Base-by-base conservation (phyloP, 1,140 invertebrate genomes). In the Megalonaias nervosa region DNA sequence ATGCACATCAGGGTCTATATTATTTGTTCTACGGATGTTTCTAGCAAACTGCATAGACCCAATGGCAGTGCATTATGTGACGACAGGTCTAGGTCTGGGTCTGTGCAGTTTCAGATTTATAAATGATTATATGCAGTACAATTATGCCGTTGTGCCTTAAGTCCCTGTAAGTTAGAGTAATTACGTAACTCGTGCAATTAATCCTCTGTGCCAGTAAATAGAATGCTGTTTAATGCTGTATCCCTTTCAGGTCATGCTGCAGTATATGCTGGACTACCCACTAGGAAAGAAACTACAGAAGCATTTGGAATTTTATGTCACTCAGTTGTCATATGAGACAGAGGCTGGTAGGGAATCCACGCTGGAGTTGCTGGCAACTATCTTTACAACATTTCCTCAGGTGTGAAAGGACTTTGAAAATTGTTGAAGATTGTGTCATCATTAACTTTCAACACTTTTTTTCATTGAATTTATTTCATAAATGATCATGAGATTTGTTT, bases 201-300 rank as follows among this genome's bases (percentile, higher is more conserved):
- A 48, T 48, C 38, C 38, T 48, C 38, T 48, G 38, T 48, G 38
- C 38, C 38, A 48, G 11, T 48, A 6, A 48, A 48, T 0, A 48
- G 5, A 48, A 48, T 48, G 38, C 6, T 11, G 0, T 48, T 48
- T 48, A 48, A 11, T 48, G 11, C 38, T 48, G 38, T 48, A 48
- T 48, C 38, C 38, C 38, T 48, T 48, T 48, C 87, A 94, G 78
- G 93, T 96, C 11, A 93, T 95, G 79, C 93, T 95, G 67, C 93
- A 93, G 56, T 98, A 95, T 88, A 82, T 98, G 19, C 93, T 96
- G 85, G 94, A 97, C 86, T 98, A 98, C 91, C 94, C 95, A 0
- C 90, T 95, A 17, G 94, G 94, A 0, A 95, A 95, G 81, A 92
- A 94, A 57, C 77, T 91, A 13, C 87, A 95, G 21, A 93, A 94